phyloP scores from a whole-genome alignment of 2,797 vertebrate genomes.

The Pipistrellus pipistrellus region DNA sequence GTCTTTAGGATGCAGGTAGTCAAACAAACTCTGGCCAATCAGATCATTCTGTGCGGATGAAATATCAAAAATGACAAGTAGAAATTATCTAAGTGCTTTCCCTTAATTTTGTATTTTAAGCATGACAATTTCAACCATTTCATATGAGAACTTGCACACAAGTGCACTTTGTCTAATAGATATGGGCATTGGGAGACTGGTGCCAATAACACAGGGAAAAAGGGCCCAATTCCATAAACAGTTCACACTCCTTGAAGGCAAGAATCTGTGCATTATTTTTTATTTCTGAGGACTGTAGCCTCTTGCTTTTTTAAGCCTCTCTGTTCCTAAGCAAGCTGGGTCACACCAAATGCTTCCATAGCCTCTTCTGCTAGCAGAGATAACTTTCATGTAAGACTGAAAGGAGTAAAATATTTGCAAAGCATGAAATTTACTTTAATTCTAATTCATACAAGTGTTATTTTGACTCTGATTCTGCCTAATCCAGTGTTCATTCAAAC shows the following conservation, averaged over 20 bases:
- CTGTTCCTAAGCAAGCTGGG: not conserved
- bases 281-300: not conserved
- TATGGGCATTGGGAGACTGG: not conserved
- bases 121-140: not conserved
- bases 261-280: not conserved
- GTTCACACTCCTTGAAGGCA: not conserved
- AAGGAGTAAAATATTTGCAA: conserved; percentile 17
- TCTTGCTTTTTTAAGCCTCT: not conserved
- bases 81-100: not conserved
- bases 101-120: not conserved
- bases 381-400: not conserved
- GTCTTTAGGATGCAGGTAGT: conserved; percentile 99
- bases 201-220: not conserved
- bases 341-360: not conserved
- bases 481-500: conserved; percentile 13
- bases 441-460: conserved; percentile 42
- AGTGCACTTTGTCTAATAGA: not conserved
- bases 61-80: not conserved
- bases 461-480: conserved; percentile 53
- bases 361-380: not conserved
- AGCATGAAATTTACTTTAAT: conserved; percentile 5
- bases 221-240: not conserved
- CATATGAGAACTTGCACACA: not conserved
- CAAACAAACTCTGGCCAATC: conserved; percentile 99
- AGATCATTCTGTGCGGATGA: conserved; percentile 94